These are phyloP conservation scores for Poecilia wingei DNA, from an alignment of 2,797 vertebrate genomes.

Conservation along the genomic window DNA sequence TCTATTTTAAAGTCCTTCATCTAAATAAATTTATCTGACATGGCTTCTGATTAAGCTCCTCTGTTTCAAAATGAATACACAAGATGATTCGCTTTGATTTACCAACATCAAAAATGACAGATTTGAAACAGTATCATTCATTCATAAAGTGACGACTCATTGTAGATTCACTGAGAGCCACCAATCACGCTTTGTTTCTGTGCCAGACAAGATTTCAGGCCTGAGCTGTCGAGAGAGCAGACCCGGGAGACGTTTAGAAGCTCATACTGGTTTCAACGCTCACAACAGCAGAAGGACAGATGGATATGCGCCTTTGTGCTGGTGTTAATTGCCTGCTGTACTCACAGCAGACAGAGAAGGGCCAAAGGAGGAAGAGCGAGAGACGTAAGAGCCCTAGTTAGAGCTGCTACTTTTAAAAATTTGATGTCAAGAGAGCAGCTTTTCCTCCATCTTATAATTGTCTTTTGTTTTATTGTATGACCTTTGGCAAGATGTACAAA, in stretches of 20 bases:
- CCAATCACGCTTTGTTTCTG: conserved; percentile 29
- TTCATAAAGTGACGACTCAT: conserved; percentile 45
- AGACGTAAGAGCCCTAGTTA: conserved; percentile 2
- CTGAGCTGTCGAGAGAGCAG: conserved; percentile 22
- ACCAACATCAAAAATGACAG: conserved; percentile 56
- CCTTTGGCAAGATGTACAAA: background rate
- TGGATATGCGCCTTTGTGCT: conserved; percentile 40
- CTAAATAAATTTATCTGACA: conserved; percentile 42
- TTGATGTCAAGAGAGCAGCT: conserved; percentile 10
- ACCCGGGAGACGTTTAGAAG: conserved; percentile 27
- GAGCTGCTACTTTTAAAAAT: conserved; percentile 15
- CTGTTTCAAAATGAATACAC: conserved; percentile 51
- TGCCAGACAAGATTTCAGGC: conserved; percentile 38
- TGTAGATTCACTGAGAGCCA: conserved; percentile 29
- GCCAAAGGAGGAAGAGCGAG: conserved; percentile 11
- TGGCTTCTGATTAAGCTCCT: conserved; percentile 42
- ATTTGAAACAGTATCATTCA: conserved; percentile 59
- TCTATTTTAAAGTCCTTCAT: conserved; percentile 17
- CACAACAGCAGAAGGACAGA: conserved; percentile 44
- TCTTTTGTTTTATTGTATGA: conserved; percentile 7
- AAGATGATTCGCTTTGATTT: conserved; percentile 56
- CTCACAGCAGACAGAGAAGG: conserved; percentile 25
- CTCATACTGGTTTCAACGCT: conserved; percentile 31
- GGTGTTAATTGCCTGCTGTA: conserved; percentile 54
- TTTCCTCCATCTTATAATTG: conserved; percentile 41